Conservation (phyloP, 1,140 invertebrate species). For the Vanessa tameamea region DNA sequence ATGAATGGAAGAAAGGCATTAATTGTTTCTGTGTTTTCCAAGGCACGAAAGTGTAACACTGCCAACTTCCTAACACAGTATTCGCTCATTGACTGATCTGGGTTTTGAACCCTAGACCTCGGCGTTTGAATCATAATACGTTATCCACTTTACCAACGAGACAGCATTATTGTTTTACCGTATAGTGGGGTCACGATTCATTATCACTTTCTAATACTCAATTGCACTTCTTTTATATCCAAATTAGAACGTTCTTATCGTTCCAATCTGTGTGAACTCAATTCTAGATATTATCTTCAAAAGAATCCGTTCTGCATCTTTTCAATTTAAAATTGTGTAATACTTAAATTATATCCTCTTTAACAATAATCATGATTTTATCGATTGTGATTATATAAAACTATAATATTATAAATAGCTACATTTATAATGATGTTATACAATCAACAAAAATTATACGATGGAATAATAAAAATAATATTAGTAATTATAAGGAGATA, state of each 20-base stretch:
- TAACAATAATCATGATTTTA: neutral
- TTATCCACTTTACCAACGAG: neutral
- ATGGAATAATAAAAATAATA: neutral
- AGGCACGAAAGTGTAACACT: too few relatives aligned
- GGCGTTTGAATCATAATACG: neutral
- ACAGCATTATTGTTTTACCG: conserved; percentile 5
- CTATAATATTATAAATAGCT: too few relatives aligned
- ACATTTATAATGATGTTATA: too few relatives aligned
- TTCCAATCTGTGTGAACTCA: conserved; percentile 34
- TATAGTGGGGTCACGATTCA: conserved; percentile 31
- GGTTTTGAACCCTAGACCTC: neutral
- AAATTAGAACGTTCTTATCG: conserved; percentile 34
- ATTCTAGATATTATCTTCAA: conserved; percentile 35
- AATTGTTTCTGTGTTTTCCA: too few relatives aligned
- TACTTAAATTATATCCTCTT: conserved; percentile 8
- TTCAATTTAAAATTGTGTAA: conserved; percentile 22
- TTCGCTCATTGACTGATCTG: too few relatives aligned
- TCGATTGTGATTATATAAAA: too few relatives aligned
- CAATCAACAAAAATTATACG: neutral
- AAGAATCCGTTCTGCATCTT: conserved; percentile 15
- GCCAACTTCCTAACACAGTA: too few relatives aligned
- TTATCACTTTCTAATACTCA: conserved; percentile 41
- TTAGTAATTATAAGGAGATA: conserved; percentile 7
- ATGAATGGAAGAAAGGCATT: too few relatives aligned
- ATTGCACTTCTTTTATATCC: conserved; percentile 37